Base-by-base conservation (phyloP, 2,888 invertebrate genomes). In the Hyposoter dolosus region DNA sequence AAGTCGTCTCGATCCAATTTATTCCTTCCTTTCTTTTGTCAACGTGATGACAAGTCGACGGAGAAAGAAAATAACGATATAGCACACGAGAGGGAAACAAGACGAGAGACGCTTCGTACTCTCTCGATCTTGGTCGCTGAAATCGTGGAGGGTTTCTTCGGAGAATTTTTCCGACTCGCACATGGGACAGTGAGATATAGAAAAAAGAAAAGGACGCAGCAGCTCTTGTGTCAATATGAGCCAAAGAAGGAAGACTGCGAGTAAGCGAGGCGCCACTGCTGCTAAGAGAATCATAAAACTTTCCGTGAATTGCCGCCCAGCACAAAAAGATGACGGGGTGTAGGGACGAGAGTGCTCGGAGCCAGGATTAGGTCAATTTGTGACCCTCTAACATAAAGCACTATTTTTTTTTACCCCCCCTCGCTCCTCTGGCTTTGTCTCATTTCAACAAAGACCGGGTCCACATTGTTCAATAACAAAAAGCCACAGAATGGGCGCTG, bases 21-120 rank as follows among this genome's bases (percentile, higher is more conserved):
- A 85, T 75, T 50, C 68, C 43, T 60, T 35, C 75, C 32, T 19
- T 32, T 50, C 40, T 32, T 71, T 47, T 19, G 69, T 79, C 75
- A 79, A 63, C 71, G 35, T 47, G 74, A 19, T 47, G 60, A 79
- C 69, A 35, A 72, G 68, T 68, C 68, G 40, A 50, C 10, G 45
- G 6, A 17, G 19, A 68, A 83, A 80, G 47, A 83, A 83, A 77
- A 80, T 80, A 85, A 86, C 47, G 76, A 85, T 66, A 74, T 19
- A 71, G 19, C 53, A 9, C 6, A 3, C 15, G 19, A 43, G 5
- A 53, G 47, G 40, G 35, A 35, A 17, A 35, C 50, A 50, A 68
- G 53, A 65, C 15, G 53, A 68, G 15, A 19, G 40, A 23, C 28
- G 28, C 10, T 45, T 75, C 19, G 4, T 3, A 1, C 43, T 53